A percentile compares a stretch with the other conserved stretches of the same genome.
These are phyloP conservation scores for Calcarius lapponicus DNA, from an alignment of 2,797 vertebrate species.

Conservation along the genomic window DNA sequence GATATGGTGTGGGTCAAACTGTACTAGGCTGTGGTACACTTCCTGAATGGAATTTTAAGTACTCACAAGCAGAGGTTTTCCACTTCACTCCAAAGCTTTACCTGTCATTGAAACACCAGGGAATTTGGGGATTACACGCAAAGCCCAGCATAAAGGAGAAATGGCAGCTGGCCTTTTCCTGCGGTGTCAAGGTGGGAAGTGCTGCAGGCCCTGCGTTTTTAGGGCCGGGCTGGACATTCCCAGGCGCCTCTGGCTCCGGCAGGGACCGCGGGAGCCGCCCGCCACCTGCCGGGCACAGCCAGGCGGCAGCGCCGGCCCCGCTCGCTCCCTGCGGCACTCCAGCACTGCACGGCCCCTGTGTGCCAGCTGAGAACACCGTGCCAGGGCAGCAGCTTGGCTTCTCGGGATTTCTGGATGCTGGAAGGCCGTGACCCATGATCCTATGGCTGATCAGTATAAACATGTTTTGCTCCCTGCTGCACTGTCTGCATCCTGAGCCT, in stretches of 20 bases:
- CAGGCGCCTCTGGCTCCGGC: background rate
- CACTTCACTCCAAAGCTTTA: background rate
- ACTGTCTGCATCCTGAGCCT: background rate
- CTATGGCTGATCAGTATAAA: background rate
- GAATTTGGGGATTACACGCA: background rate
- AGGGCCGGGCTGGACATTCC: background rate
- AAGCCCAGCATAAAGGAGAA: background rate
- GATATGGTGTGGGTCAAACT: fast-evolving
- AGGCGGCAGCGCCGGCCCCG: background rate
- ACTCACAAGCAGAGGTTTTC: background rate
- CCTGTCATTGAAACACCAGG: background rate
- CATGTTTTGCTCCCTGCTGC: background rate
- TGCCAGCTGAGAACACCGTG: background rate
- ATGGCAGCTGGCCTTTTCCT: background rate
- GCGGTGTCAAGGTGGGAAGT: background rate
- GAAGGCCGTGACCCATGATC: fast-evolving
- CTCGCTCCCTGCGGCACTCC: background rate
- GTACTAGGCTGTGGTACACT: background rate
- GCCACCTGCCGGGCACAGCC: conserved; percentile 14
- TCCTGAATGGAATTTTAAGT: background rate
- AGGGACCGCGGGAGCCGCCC: background rate
- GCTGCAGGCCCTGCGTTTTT: background rate
- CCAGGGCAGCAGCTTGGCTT: background rate
- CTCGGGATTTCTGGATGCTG: background rate
- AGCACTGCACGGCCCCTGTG: fast-evolving